Base-by-base conservation (phyloP, 2,797 vertebrate species). In the Jordanella pulchra region DNA sequence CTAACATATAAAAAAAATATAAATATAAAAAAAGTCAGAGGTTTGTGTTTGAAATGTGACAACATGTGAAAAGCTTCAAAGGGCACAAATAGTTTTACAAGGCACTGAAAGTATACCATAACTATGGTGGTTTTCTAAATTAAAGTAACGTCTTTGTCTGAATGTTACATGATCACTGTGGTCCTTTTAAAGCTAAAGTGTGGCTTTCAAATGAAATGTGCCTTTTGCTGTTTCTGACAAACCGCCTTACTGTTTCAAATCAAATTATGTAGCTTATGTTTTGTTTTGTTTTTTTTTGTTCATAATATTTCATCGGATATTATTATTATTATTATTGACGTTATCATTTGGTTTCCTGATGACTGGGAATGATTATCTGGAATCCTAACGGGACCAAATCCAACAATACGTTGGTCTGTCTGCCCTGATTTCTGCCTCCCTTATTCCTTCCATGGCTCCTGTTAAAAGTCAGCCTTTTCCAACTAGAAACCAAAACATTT, bases 381-480 rank as follows among this genome's bases (percentile, higher is more conserved):
- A 55, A 48, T 48, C 28, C 28, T 14, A 5, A 73, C 65, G 44
- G 17, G 44, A 28, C 42, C 28, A 21, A 65, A 67, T 27, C 42
- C 53, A 58, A 54, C 23, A 7, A 45, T 4, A 13, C 11, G 18
- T 53, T 11, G 39, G 21, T 69, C 54, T 15, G 48, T 35, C 28
- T 51, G 48, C 50, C 30, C 17, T 25, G 23, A 45, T 73, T 73
- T 58, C 64, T 28, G 60, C 21, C 53, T 56, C 63, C 58, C n/a
- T 7, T 10, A 32, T 28, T 4, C 44, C 11, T n/a, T 58, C 7
- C 18, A 30, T 30, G 55, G 7, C 27, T 58, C 55, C 32, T 63
- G 60, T 35, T 35, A 63, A 63, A 42, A 63, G 0, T 15, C 32
- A 12, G 35, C 44, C 51, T 7, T 39, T 67, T 67, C 17, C 42